Evolutionary conservation across 2,888 invertebrate species (phyloP).

Genomic region (Palloptera scutellata): DNA sequence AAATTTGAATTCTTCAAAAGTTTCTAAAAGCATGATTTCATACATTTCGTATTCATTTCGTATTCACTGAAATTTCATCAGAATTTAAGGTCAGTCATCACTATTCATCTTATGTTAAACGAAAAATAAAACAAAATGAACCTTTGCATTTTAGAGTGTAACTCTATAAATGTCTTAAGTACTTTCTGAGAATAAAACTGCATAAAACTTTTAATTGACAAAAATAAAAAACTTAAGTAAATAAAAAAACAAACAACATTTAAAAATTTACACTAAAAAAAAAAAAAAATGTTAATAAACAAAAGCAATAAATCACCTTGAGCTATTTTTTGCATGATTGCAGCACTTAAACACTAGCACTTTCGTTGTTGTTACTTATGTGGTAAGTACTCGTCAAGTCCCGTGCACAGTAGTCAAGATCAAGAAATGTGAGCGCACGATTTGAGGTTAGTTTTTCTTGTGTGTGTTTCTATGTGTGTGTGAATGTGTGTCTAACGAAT

Average conservation of each 20-base stretch:
- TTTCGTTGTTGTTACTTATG: neutral
- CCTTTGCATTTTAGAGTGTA: too few relatives aligned
- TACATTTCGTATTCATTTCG: too few relatives aligned
- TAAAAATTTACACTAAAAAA: neutral
- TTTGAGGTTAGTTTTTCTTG: neutral
- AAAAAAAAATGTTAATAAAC: neutral
- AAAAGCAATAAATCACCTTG: conserved; percentile 17
- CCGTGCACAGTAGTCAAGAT: conserved; percentile 3
- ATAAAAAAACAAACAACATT: conserved; percentile 7
- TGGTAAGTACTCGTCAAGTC: neutral
- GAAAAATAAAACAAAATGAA: too few relatives aligned
- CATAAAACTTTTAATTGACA: neutral
- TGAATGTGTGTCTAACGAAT: conserved; percentile 4
- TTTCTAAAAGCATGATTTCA: too few relatives aligned
- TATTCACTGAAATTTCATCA: too few relatives aligned
- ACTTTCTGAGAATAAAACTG: too few relatives aligned
- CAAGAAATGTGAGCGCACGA: conserved; percentile 3
- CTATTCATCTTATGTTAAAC: too few relatives aligned
- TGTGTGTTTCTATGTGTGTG: neutral
- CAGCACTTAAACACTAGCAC: conserved; percentile 6
- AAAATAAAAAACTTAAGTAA: conserved; percentile 19
- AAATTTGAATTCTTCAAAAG: too few relatives aligned
- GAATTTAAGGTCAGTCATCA: too few relatives aligned
- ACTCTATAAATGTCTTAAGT: too few relatives aligned
- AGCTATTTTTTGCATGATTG: conserved; percentile 11